These are phyloP conservation scores for Holocentrus rufus DNA, from an alignment of 2,797 vertebrate species.

Conservation along the genomic window DNA sequence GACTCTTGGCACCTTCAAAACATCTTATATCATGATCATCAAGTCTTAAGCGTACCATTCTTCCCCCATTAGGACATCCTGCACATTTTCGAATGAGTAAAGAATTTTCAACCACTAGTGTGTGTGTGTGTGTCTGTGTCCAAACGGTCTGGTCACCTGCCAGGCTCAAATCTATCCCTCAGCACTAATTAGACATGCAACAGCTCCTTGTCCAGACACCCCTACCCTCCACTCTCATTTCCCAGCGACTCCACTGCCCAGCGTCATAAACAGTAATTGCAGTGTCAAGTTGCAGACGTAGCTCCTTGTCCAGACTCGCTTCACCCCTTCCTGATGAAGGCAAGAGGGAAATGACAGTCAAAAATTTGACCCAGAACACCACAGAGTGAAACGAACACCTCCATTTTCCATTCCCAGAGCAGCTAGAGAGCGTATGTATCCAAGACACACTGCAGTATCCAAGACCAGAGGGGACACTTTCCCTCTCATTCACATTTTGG, in stretches of 20 bases:
- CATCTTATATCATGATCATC: neutral
- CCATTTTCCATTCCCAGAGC: neutral
- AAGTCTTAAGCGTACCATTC: neutral
- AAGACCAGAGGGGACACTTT: constrained; percentile 32
- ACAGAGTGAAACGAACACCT: constrained; percentile 20
- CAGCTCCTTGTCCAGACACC: constrained; percentile 59
- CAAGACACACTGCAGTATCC: constrained; percentile 17
- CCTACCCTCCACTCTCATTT: constrained; percentile 64
- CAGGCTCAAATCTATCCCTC: constrained; percentile 35
- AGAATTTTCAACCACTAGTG: constrained; percentile 2
- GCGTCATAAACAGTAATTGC: constrained; percentile 72
- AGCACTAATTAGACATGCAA: constrained; percentile 69
- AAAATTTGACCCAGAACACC: constrained; percentile 5
- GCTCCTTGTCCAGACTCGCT: constrained; percentile 47
- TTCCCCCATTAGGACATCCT: neutral
- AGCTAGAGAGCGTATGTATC: neutral
- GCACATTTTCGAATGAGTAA: neutral
- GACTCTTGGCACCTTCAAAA: neutral
- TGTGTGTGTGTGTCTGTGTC: too few species aligned
- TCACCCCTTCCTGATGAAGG: constrained; percentile 23
- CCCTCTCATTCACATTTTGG: constrained; percentile 35
- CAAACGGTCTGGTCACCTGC: constrained; percentile 21
- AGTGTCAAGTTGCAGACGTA: constrained; percentile 65
- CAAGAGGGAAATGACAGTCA: constrained; percentile 4
- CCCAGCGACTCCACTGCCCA: constrained; percentile 70